phyloP scores from a whole-genome alignment of 2,113 vertebrate genomes.

The Poeciliopsis retropinna region DNA sequence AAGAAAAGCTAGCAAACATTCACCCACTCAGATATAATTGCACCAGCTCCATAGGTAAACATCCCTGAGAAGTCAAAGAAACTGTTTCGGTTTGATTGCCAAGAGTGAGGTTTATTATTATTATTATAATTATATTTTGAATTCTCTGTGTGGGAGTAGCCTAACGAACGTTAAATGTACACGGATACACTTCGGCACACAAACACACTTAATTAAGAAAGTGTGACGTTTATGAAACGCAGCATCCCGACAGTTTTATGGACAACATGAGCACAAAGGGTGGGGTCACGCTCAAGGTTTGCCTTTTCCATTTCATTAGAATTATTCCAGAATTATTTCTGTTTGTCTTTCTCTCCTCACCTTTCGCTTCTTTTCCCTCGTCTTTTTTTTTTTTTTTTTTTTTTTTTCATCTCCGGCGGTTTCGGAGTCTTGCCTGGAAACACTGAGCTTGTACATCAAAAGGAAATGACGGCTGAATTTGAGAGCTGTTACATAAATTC shows the following conservation, averaged over 20 bases:
- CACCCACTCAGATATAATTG: slow-evolving; percentile 8
- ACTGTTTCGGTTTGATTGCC: neutral
- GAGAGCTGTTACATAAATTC: slow-evolving; percentile 69
- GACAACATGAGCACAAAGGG: slow-evolving; percentile 14
- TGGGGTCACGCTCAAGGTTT: slow-evolving; percentile 18
- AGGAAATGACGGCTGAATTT: slow-evolving; percentile 68
- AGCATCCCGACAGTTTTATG: neutral
- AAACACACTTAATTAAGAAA: slow-evolving; percentile 2
- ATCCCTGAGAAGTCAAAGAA: neutral
- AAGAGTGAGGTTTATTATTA: neutral
- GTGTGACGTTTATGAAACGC: neutral
- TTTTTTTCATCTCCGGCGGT: slow-evolving; percentile 27
- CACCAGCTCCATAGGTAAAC: slow-evolving; percentile 40
- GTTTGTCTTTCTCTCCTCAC: slow-evolving; percentile 34
- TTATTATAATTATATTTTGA: neutral
- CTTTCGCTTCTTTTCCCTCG: slow-evolving; percentile 1
- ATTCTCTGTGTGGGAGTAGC: slow-evolving; percentile 9
- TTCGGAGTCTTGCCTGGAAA: slow-evolving; percentile 70
- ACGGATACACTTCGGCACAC: slow-evolving; percentile 14
- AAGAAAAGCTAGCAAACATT: slow-evolving; percentile 3
- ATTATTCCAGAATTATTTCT: slow-evolving; percentile 32
- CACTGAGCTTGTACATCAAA: slow-evolving; percentile 72
- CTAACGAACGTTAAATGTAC: neutral
- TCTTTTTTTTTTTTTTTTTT: neutral
- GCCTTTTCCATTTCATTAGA: slow-evolving; percentile 2